Evolutionary conservation across 1,140 invertebrate genomes (phyloP), one percentile per base, ranked within the genome.

Genomic region (Drosophila rhopaloa): DNA sequence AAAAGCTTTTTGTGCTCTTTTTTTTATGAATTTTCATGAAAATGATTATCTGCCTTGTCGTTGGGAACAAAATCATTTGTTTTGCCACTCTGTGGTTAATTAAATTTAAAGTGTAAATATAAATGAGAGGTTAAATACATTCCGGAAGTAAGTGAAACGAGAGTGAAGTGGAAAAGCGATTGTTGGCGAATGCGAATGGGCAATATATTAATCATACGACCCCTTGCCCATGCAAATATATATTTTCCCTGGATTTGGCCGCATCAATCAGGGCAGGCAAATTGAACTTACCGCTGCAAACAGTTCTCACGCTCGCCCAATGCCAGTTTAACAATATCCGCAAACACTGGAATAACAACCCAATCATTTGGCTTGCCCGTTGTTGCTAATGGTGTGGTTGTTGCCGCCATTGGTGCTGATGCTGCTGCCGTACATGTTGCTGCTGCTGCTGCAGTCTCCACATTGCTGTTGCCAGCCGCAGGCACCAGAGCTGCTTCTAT

Each of bases 321-420:
- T 51, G 91, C 91, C 79, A 92, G 85, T 84, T 91, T 91, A 77
- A 92, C 91, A 83, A 92, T 92, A 85, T 92, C 91, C 76, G 85
- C 81, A 91, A 92, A 92, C 67, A 92, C 91, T 46, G 91, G 91
- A 79, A 92, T 91, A 74, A 91, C 91, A 76, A 92, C 91, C 90
- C 91, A 92, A 83, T 92, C 91, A 76, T 92, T 91, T 51, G 86
- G 80, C 72, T 92, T 90, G 35, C 57, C 75, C 47, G 43, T 43
- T 50, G 59, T 51, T 37, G 66, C 35, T 56, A 58, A 47, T 71
- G 72, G 29, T 58, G 67, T 51, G 74, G 76, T 63, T 79, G 68
- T 40, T 46, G 37, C 29, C 24, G 59, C 44, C 48, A 44, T 8
- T 55, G 57, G 24, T 38, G 19, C 24, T 29, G 56, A 54, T 66